Base-by-base conservation (phyloP, 1,140 invertebrate genomes). In the Diorhabda sublineata region DNA sequence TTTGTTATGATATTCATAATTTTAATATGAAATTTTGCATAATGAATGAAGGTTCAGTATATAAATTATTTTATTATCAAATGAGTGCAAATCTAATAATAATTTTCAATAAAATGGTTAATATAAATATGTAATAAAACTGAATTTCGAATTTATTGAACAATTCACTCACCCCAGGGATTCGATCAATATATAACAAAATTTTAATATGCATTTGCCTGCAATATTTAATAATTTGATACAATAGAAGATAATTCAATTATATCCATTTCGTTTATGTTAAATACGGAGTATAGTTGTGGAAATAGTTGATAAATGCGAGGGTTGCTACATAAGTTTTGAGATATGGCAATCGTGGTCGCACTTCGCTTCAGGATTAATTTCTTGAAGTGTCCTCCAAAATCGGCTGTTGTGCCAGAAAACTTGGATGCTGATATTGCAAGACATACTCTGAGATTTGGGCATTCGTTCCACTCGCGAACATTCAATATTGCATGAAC, bases 81-180 rank as follows among this genome's bases (percentile, higher is more conserved):
- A 4, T 52, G 3, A 8, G n/a, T 52, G 2, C 2, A 52, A 52
- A 52, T 52, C 47, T 52, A 52, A 52, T 52, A 52, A 52, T 52
- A 52, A 52, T 52, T n/a, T 52, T 4, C 47, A 52, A 52, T 52
- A 52, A 52, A 52, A 52, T 52, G n/a, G n/a, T 52, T 52, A 52
- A 52, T 52, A 52, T 52, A 52, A 52, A 52, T 52, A 52, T 52
- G 47, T 52, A 52, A 52, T 52, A 52, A 52, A 52, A 52, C 47
- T 52, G 47, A 52, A 52, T 52, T 6, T 6, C 6, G n/a, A 52
- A 52, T 52, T 52, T 52, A 52, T 52, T 52, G 47, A 52, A 52
- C 47, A 52, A 52, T 52, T 52, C n/a, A 8, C 47, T n/a, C 2
- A n/a, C 47, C 47, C 47, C 6, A 52, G 47, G n/a, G 47, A 52